A percentile compares a stretch with the other conserved stretches of the same genome.
phyloP scores from a whole-genome alignment of 2,113 vertebrate species.

The Lasiurus cinereus region DNA sequence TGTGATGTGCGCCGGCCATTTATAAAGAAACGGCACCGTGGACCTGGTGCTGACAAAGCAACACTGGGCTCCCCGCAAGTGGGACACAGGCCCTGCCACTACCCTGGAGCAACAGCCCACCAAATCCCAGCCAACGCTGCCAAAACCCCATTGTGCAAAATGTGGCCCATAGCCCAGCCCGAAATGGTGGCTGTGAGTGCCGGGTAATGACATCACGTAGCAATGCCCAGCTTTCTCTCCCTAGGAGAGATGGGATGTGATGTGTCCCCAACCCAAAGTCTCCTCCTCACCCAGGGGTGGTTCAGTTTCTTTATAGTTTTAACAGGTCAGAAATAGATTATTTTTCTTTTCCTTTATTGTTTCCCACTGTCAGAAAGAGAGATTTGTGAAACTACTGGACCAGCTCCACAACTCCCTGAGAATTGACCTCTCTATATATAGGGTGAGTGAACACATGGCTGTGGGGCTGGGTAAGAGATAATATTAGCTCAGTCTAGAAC shows the following conservation, averaged over 20 bases:
- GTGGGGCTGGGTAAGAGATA: not conserved
- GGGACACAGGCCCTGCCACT: too few relatives aligned
- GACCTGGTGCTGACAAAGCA: too few relatives aligned
- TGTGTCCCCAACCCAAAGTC: not conserved
- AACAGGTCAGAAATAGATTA: not conserved
- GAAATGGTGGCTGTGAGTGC: too few relatives aligned
- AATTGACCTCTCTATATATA: slow-evolving; percentile 98
- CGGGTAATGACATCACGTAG: too few relatives aligned
- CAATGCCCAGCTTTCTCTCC: too few relatives aligned
- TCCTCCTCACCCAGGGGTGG: not conserved
- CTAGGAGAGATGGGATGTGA: not conserved
- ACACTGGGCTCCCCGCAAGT: too few relatives aligned
- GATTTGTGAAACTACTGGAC: slow-evolving; percentile 98
- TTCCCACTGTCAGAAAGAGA: slow-evolving; percentile 93
- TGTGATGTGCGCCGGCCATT: too few relatives aligned
- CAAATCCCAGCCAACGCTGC: too few relatives aligned
- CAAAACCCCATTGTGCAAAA: too few relatives aligned
- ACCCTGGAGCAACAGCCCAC: too few relatives aligned
- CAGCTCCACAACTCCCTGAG: slow-evolving; percentile 98
- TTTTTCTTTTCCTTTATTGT: slow-evolving; percentile 32
- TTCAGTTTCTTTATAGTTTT: slow-evolving; percentile 60
- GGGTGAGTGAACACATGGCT: slow-evolving; percentile 89
- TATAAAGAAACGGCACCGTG: too few relatives aligned
- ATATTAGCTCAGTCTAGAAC: not conserved
- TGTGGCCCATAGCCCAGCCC: too few relatives aligned